A percentile compares a stretch with the other conserved stretches of the same genome.
Conservation (phyloP, 35 echinoderm and acorn worm species). For the Acanthaster planci region DNA sequence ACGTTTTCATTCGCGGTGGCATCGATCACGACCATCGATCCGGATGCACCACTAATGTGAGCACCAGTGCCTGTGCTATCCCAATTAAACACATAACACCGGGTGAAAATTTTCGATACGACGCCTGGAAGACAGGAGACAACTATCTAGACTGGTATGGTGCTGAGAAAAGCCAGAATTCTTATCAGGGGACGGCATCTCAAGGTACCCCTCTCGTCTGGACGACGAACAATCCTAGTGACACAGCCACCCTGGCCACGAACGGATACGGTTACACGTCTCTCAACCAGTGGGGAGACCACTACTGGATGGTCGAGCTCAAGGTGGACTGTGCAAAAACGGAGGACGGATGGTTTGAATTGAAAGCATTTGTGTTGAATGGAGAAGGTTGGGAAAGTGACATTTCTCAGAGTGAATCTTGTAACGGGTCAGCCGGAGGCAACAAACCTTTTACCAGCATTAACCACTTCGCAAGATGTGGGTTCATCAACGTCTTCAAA, state of each 20-base stretch:
- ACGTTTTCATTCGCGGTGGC: constrained; percentile 77
- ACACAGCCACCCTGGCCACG: constrained; percentile 46
- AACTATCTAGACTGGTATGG: constrained; percentile 89
- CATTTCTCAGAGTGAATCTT: constrained; percentile 22
- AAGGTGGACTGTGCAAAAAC: constrained; percentile 73
- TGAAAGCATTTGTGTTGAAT: constrained; percentile 72
- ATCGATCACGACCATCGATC: constrained; percentile 66
- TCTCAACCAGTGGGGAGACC: constrained; percentile 76
- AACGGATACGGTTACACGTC: constrained; percentile 73
- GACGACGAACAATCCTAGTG: constrained; percentile 62
- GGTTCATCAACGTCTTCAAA: constrained; percentile 72
- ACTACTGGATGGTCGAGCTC: constrained; percentile 90
- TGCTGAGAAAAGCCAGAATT: constrained; percentile 66
- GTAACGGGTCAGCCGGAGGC: constrained; percentile 56
- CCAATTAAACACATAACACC: constrained; percentile 52
- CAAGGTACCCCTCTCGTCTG: constrained; percentile 62
- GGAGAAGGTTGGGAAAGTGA: constrained; percentile 90
- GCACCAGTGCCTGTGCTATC: constrained; percentile 50
- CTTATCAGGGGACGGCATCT: constrained; percentile 34
- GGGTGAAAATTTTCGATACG: constrained; percentile 63
- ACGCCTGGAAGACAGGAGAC: constrained; percentile 61
- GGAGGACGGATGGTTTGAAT: constrained; percentile 79
- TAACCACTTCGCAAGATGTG: constrained; percentile 81
- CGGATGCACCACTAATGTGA: constrained; percentile 52
- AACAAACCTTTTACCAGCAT: constrained; percentile 61